Percentiles rank a stretch among this genome's conserved stretches.
Evolutionary conservation across 2,888 invertebrate species (phyloP).

Genomic region (Peribatodes rhomboidaria): DNA sequence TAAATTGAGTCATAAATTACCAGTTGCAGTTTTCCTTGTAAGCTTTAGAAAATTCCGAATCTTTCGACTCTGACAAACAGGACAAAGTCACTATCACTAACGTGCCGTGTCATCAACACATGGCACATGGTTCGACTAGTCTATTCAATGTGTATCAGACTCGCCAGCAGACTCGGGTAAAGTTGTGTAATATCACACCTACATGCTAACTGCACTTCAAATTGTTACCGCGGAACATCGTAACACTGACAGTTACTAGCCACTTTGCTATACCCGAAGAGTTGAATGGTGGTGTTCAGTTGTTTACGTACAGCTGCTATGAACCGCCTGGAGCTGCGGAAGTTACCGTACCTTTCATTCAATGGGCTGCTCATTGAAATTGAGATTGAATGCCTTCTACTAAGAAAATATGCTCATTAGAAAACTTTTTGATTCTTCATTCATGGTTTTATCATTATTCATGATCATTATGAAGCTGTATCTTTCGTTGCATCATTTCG

Average conservation of each 20-base stretch:
- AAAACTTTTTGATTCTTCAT: constrained; percentile 5
- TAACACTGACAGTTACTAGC: constrained; percentile 36
- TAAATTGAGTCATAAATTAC: constrained; percentile 2
- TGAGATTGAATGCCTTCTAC: constrained; percentile 3
- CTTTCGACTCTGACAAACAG: constrained; percentile 6
- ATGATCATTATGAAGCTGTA: not conserved
- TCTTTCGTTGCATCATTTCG: not conserved
- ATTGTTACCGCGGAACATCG: constrained; percentile 42
- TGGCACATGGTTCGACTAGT: constrained; percentile 25
- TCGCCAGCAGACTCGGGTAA: constrained; percentile 57
- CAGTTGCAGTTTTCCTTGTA: constrained; percentile 10
- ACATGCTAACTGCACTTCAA: constrained; percentile 69
- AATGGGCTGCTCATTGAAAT: constrained; percentile 16
- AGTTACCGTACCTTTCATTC: constrained; percentile 15
- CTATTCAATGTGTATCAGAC: constrained; percentile 51
- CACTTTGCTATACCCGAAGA: constrained; percentile 50
- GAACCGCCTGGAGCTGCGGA: constrained; percentile 6
- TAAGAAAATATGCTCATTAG: not conserved
- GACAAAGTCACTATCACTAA: constrained; percentile 5
- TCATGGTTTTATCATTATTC: constrained; percentile 15
- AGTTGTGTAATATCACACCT: constrained; percentile 78
- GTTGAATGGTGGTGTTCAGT: constrained; percentile 51
- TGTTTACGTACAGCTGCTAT: constrained; percentile 32
- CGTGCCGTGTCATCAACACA: constrained; percentile 17
- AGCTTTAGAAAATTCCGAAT: constrained; percentile 11